Evolutionary conservation across 2,113 vertebrate species (phyloP), one percentile per base, ranked within the genome.

Genomic region (Oophaga pumilio): DNA sequence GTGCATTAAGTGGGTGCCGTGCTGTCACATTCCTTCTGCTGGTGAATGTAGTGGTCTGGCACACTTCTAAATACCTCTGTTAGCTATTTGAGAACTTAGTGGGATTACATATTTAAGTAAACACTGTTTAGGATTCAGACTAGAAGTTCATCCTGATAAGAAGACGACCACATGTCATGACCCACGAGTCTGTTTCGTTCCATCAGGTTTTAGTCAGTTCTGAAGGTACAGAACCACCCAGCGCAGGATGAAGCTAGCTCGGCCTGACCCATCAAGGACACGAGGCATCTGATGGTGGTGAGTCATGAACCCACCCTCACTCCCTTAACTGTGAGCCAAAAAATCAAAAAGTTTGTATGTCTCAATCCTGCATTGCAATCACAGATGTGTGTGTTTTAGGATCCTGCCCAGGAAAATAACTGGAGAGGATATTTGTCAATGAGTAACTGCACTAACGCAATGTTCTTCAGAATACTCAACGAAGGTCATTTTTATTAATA

Each of bases 81-180:
- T 83, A 83, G 81, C 43, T 83, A 83, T 83, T 83, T 53, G 22
- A 83, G 62, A 53, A 69, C 49, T 83, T 69, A 83, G 50, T 18
- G 10, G 62, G 81, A 83, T 83, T 83, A 17, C 81, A 83, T 10
- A 53, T 83, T 53, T n/a, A 17, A 83, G 43, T 83, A 83, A 69
- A 83, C 80, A 82, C 43, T 28, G 62, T 69, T 83, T 17, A 66
- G 81, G 81, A 68, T 68, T 69, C 13, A 18, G 81, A 24, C 62
- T 53, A 68, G 81, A 53, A 83, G 81, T 68, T 83, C 64, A 83
- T 83, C 81, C 26, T 83, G 81, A 83, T 83, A 83, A 69, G 81
- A 50, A 28, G 0, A 14, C 50, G 12, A 8, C 22, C 43, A 49
- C 49, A 50, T 26, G 81, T 69, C 49, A 69, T 66, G 62, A 69